Base-by-base conservation (phyloP, 2,797 vertebrate species). In the Picus viridis region DNA sequence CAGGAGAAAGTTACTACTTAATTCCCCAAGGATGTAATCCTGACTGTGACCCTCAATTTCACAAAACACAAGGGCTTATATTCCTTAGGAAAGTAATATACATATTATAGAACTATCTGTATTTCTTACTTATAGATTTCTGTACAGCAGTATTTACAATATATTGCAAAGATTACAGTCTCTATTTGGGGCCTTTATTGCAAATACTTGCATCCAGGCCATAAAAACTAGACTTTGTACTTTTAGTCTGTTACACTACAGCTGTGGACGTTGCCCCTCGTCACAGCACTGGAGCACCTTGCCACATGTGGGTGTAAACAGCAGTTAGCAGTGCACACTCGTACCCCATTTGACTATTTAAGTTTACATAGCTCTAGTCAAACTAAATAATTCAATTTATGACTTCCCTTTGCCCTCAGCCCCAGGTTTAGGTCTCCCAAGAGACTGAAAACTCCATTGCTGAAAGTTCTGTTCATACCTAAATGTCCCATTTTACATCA, bases 81-180 rank as follows among this genome's bases (percentile, higher is more conserved):
- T 18, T 23, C 47, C 69, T 95, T 93, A 86, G 89, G 90, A 96
- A 95, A 92, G 53, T 65, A 72, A 76, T 84, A 88, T 36, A 90
- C 9, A 32, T 84, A 72, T 83, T 73, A 95, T 89, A 94, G 56
- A 96, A 93, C 61, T 93, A 88, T 95, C 84, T 94, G 29, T 75
- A 93, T 89, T 93, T 94, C 32, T 85, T 69, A 83, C 41, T 63
- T 83, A 94, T 29, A 92, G 62, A 90, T 86, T 89, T 88, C 88
- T 96, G 86, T 95, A 96, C 95, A 96, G 30, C 32, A 70, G 34
- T 97, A 95, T 96, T 95, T 97, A 96, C 95, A 97, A 73, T 76
- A 80, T 92, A 90, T 83, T 86, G 73, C 74, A 88, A 86, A 59
- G 71, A 53, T 71, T 80, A 91, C 84, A 94, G 73, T 74, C 64